Percentiles rank a stretch among this genome's conserved stretches.
phyloP scores from a whole-genome alignment of 2,113 vertebrate species.

The Sylvietta virens region DNA sequence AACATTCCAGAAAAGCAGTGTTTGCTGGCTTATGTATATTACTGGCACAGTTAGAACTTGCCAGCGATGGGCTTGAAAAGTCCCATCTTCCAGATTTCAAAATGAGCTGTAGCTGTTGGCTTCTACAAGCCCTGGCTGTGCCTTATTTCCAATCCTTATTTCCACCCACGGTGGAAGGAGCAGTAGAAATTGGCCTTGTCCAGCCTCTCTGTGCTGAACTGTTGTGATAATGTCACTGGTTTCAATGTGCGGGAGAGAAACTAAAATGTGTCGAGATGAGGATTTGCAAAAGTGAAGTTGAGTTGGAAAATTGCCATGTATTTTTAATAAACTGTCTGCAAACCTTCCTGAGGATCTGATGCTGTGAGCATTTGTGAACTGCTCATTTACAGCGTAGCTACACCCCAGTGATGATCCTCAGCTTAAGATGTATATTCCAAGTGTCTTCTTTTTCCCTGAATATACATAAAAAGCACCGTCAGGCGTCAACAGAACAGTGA shows the following conservation, averaged over 20 bases:
- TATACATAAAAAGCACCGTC: background rate
- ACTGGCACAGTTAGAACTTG: background rate
- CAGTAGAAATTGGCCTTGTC: background rate
- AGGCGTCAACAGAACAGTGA: background rate
- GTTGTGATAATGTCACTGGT: background rate
- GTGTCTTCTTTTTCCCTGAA: background rate
- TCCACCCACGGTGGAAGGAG: rapidly evolving
- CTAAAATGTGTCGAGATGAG: background rate
- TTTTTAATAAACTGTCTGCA: background rate
- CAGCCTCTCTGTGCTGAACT: background rate
- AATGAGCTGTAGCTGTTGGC: background rate
- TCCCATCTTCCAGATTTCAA: background rate
- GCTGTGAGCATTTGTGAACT: background rate
- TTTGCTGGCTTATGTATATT: background rate
- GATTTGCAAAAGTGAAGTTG: background rate
- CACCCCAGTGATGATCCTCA: background rate
- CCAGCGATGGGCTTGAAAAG: background rate
- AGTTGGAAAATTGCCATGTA: background rate
- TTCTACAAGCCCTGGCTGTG: background rate
- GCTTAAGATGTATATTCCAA: background rate
- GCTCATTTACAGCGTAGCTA: background rate
- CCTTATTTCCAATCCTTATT: background rate
- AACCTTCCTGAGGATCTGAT: background rate
- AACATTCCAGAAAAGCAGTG: background rate
- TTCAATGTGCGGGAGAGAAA: background rate